These are phyloP conservation scores for Micrasema longulum DNA, from an alignment of 1,140 invertebrate species.

Conservation along the genomic window DNA sequence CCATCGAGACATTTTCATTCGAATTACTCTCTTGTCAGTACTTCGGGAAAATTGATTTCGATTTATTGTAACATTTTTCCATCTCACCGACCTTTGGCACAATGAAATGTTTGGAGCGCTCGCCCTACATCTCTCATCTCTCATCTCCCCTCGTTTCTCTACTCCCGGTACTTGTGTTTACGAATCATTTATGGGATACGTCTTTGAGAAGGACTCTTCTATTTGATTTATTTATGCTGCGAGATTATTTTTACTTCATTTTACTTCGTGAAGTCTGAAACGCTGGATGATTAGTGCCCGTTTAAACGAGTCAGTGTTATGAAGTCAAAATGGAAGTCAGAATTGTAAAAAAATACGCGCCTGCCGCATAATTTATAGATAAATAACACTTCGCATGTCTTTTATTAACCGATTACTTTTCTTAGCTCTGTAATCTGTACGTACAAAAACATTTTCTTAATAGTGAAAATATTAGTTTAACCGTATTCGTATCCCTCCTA, in stretches of 20 bases:
- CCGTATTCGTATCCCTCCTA: neutral
- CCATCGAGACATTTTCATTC: conserved; percentile 33
- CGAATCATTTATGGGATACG: conserved; percentile 37
- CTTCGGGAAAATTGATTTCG: conserved; percentile 35
- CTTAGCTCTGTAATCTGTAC: too few species aligned
- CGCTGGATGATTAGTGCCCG: conserved; percentile 3
- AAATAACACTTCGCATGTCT: too few species aligned
- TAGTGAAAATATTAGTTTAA: neutral
- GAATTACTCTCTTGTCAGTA: conserved; percentile 20
- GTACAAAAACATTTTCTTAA: too few species aligned
- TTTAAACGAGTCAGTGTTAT: neutral
- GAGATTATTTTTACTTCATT: conserved; percentile 21
- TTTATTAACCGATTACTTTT: too few species aligned
- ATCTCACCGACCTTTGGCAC: conserved; percentile 22
- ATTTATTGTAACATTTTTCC: conserved; percentile 45
- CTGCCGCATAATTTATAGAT: too few species aligned
- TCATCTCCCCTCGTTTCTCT: neutral
- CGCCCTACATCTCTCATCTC: neutral
- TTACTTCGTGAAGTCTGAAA: conserved; percentile 8
- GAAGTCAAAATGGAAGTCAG: too few species aligned
- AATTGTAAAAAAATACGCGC: too few species aligned
- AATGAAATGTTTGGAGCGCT: conserved; percentile 30
- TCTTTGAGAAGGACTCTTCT: conserved; percentile 35
- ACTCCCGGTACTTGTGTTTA: neutral
- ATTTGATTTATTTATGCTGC: conserved; percentile 31